These are phyloP conservation scores for Oncorhynchus clarkii DNA, from an alignment of 2,113 vertebrate species.

Conservation along the genomic window DNA sequence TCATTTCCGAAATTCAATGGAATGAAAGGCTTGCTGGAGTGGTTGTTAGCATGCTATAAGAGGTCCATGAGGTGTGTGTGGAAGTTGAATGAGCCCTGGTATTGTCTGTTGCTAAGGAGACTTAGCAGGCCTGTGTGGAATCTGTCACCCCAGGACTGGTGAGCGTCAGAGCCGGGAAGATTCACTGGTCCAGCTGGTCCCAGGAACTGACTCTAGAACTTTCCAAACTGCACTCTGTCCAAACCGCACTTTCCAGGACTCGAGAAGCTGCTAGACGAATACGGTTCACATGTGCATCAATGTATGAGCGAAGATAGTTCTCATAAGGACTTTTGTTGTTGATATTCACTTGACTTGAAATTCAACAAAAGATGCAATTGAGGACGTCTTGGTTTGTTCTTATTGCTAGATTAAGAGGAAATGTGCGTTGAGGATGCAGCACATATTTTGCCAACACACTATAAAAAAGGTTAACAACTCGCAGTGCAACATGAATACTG, in stretches of 20 bases:
- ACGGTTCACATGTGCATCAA: too few relatives aligned
- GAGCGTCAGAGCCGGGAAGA: not conserved
- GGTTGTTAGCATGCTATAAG: not conserved
- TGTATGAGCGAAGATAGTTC: too few relatives aligned
- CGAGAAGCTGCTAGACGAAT: not conserved
- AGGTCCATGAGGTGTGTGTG: slow-evolving; percentile 24
- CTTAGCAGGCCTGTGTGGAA: slow-evolving; percentile 47
- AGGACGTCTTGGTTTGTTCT: too few relatives aligned
- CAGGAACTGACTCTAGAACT: not conserved
- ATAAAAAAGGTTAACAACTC: too few relatives aligned
- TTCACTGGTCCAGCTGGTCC: not conserved
- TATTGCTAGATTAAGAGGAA: too few relatives aligned
- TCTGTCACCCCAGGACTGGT: slow-evolving; percentile 32
- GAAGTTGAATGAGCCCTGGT: slow-evolving; percentile 52
- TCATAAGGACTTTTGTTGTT: too few relatives aligned
- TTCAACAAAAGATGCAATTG: too few relatives aligned
- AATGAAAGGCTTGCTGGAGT: not conserved
- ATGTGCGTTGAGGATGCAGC: too few relatives aligned
- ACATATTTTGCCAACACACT: too few relatives aligned
- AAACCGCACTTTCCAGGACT: not conserved
- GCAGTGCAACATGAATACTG: too few relatives aligned
- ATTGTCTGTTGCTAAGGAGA: slow-evolving; percentile 67
- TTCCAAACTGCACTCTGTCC: not conserved
- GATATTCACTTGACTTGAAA: too few relatives aligned
- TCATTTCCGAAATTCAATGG: not conserved